These are phyloP conservation scores for Labia minor DNA, from an alignment of 2,888 invertebrate genomes.

Conservation along the genomic window DNA sequence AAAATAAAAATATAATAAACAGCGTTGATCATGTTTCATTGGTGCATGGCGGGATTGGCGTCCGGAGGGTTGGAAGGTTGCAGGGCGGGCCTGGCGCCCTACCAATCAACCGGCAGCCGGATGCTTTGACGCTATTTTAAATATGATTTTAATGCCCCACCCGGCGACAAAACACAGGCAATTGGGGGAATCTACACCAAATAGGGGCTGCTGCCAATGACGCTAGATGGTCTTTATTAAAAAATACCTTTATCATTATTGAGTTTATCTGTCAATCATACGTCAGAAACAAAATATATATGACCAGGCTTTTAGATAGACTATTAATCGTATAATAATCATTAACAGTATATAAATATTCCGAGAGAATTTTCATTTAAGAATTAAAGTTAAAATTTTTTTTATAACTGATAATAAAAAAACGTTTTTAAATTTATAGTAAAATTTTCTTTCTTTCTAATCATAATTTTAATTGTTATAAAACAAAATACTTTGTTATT, in stretches of 20 bases:
- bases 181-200: background rate
- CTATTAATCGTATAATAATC: background rate
- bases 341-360: background rate
- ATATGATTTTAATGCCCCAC: background rate
- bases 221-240: background rate
- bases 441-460: too few relatives aligned
- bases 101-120: background rate
- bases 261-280: background rate
- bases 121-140: conserved; percentile 4
- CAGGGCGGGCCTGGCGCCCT: background rate
- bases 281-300: background rate
- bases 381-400: too few relatives aligned
- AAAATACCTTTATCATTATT: conserved; percentile 5
- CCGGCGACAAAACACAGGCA: background rate
- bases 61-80: background rate
- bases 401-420: background rate
- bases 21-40: background rate
- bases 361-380: too few relatives aligned
- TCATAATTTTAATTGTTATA: too few relatives aligned
- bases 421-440: too few relatives aligned
- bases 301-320: background rate
- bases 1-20: conserved; percentile 13
- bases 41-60: background rate
- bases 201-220: background rate
- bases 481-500: too few relatives aligned